Evolutionary conservation across 2,797 vertebrate genomes (phyloP).

Genomic region (Phoeniculus purpureus): DNA sequence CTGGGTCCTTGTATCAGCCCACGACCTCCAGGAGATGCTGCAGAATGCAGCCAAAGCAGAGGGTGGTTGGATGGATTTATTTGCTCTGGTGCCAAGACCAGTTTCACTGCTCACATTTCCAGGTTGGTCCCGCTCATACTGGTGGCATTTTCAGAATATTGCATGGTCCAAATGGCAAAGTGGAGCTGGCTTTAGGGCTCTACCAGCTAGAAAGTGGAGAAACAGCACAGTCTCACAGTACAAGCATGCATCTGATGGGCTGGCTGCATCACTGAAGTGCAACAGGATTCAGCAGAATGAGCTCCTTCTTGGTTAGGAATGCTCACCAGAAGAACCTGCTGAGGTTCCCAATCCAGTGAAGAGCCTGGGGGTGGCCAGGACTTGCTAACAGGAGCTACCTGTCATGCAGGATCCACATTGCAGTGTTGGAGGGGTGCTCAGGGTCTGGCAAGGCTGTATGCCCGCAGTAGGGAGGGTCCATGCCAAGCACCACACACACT

Average conservation of each 20-base stretch:
- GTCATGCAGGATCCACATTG: neutral
- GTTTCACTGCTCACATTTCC: neutral
- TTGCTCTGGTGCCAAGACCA: neutral
- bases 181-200: neutral
- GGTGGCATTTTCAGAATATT: fast-evolving
- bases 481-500: fast-evolving
- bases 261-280: neutral
- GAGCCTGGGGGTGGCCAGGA: neutral
- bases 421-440: neutral
- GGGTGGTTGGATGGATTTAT: neutral
- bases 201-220: neutral
- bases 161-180: neutral
- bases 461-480: neutral
- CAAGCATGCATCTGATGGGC: fast-evolving
- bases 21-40: neutral
- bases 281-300: neutral
- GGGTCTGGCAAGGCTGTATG: fast-evolving
- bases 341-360: neutral
- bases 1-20: neutral
- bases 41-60: neutral
- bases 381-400: neutral
- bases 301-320: neutral
- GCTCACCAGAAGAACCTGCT: neutral
- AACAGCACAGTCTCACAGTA: fast-evolving
- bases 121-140: neutral